Evolutionary conservation across 2,113 vertebrate species (phyloP).

Genomic region (Ibidorhyncha struthersii): DNA sequence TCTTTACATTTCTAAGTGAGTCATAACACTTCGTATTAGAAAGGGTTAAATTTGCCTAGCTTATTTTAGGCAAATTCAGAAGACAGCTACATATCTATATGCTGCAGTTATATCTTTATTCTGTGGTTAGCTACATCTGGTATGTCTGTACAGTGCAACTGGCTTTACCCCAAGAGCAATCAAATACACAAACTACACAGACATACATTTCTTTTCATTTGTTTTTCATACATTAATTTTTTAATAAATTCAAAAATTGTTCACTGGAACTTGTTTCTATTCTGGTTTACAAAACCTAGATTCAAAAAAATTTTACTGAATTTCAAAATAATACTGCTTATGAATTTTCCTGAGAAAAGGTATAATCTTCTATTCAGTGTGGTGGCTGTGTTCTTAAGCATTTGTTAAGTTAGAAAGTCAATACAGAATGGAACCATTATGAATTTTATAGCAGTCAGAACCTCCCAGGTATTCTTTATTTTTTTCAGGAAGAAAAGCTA

Average conservation of each 20-base stretch:
- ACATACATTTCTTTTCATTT: neutral
- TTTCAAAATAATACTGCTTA: neutral
- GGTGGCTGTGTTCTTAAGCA: neutral
- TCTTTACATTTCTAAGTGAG: neutral
- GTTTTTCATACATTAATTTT: neutral
- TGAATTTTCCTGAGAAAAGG: neutral
- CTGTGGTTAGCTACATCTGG: neutral
- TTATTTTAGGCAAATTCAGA: neutral
- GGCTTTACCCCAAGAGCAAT: neutral
- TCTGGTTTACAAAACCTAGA: neutral
- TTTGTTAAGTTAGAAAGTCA: neutral
- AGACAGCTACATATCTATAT: neutral
- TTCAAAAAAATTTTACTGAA: neutral
- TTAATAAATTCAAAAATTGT: neutral
- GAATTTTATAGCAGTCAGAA: neutral
- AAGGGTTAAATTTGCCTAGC: neutral
- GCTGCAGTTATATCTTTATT: neutral
- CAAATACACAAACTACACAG: neutral
- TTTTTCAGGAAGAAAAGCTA: neutral
- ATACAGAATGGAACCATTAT: neutral
- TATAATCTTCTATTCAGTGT: neutral
- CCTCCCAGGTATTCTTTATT: neutral
- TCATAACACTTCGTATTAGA: neutral
- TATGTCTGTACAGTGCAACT: neutral
- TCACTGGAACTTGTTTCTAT: neutral